Evolutionary conservation across 1,140 invertebrate genomes (phyloP).

Genomic region (Dendroctonus ponderosae): DNA sequence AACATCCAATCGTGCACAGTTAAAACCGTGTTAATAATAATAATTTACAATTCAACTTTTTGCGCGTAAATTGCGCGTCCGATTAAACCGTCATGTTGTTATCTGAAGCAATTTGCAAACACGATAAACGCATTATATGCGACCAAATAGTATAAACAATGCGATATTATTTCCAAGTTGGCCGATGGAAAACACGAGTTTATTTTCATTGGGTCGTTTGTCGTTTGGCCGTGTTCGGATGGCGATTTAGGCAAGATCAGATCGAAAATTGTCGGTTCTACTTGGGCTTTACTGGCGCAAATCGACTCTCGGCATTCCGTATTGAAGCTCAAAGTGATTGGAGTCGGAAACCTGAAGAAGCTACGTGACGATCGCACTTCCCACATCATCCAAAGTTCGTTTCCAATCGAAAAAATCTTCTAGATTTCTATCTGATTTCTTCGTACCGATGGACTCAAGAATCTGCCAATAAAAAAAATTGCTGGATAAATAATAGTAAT

Average conservation of each 20-base stretch:
- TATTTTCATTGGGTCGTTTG: constrained; percentile 7
- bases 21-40: not conserved
- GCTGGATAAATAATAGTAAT: no score
- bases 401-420: no score
- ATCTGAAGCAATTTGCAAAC: constrained; percentile 25
- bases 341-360: no score
- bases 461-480: no score
- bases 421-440: no score
- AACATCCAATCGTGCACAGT: no score
- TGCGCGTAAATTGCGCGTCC: constrained; percentile 12
- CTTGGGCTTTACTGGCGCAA: no score
- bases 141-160: constrained; percentile 24
- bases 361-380: no score
- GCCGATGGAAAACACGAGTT: not conserved
- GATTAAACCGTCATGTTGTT: constrained; percentile 25
- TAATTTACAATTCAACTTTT: constrained; percentile 24
- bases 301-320: no score
- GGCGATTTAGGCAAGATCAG: not conserved
- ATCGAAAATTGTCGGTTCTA: not conserved
- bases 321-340: no score
- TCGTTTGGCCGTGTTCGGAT: not conserved
- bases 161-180: constrained; percentile 20
- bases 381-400: no score
- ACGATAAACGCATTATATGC: constrained; percentile 28
- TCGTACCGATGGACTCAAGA: no score